Evolutionary conservation across 2,797 vertebrate genomes (phyloP), one percentile per base, ranked within the genome.

Genomic region (Enteromius viviparus): DNA sequence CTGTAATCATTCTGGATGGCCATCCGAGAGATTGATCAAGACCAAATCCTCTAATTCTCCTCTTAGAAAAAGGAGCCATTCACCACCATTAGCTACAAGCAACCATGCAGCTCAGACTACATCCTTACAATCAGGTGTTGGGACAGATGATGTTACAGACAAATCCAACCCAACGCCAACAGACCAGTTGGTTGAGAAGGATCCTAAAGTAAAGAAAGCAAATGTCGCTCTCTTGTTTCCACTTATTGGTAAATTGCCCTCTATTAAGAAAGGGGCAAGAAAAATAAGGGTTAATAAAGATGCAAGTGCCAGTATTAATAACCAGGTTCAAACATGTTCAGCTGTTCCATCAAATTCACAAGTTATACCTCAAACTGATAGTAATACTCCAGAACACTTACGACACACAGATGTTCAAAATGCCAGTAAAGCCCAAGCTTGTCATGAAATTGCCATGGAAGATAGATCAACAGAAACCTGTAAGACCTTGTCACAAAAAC

Each of bases 171-270:
- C 10, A 62, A n/a, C 26, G 3, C 64, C 45, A 32, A 65, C 78
- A 77, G 60, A 90, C 55, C 84, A 87, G 32, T 40, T 81, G 80
- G 85, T 81, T 66, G 89, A 91, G 81, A 88, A 94, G 91, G 78
- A 88, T 89, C 6, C 19, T 92, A 58, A 90, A 91, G 69, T 92
- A 62, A 85, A 72, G 53, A 87, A 91, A 89, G 90, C 81, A 78
- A 89, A 83, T 83, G 26, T 65, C 49, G 88, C 72, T 66, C 45
- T 92, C 78, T 86, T 86, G 80, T 87, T 96, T 51, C 93, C 95
- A 74, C 90, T 95, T 51, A 94, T 95, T 71, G 94, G 96, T 53
- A 95, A 96, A 89, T 90, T 90, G 23, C 93, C 96, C 83, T 92
- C 90, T 4, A 87, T 91, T 86, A 92, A 94, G 91, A 95, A 88